phyloP scores from a whole-genome alignment of 1,140 invertebrate genomes.

The Drosophila parabipectinata region DNA sequence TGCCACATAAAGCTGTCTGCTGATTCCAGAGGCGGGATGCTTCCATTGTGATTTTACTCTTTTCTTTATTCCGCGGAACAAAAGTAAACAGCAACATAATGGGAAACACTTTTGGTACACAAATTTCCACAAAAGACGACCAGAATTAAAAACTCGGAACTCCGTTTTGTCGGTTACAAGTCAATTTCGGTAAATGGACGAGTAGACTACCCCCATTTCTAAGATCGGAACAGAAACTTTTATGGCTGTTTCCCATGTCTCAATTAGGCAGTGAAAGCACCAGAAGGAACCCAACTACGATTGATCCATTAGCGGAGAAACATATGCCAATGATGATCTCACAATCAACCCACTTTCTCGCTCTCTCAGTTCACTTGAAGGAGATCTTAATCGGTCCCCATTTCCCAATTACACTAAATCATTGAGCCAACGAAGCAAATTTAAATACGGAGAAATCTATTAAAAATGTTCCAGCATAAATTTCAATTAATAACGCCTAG shows the following conservation, averaged over 20 bases:
- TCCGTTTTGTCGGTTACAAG: conserved; percentile 37
- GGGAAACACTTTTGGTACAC: conserved; percentile 33
- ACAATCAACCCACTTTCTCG: conserved; percentile 66
- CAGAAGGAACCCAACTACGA: conserved; percentile 20
- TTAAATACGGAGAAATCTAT: conserved; percentile 78
- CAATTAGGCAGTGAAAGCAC: conserved; percentile 70
- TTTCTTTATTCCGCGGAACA: conserved; percentile 23
- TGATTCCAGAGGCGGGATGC: conserved; percentile 44
- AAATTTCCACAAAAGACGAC: conserved; percentile 14
- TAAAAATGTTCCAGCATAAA: conserved; percentile 79
- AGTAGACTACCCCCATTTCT: conserved; percentile 27
- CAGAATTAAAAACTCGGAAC: conserved; percentile 10
- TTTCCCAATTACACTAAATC: conserved; percentile 74
- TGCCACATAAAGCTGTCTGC: conserved; percentile 49
- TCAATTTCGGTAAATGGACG: conserved; percentile 26
- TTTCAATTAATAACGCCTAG: conserved; percentile 79
- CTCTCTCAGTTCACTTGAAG: conserved; percentile 46
- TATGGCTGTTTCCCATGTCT: conserved; percentile 50
- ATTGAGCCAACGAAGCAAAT: conserved; percentile 68
- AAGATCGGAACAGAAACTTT: conserved; percentile 19
- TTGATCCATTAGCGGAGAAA: conserved; percentile 45
- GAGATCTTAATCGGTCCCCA: conserved; percentile 70
- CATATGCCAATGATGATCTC: conserved; percentile 67
- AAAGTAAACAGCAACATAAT: conserved; percentile 28
- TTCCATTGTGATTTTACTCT: conserved; percentile 53